Conservation (phyloP, 92 coral and sea anemone genomes). For the Parazoanthus atlanticus region DNA sequence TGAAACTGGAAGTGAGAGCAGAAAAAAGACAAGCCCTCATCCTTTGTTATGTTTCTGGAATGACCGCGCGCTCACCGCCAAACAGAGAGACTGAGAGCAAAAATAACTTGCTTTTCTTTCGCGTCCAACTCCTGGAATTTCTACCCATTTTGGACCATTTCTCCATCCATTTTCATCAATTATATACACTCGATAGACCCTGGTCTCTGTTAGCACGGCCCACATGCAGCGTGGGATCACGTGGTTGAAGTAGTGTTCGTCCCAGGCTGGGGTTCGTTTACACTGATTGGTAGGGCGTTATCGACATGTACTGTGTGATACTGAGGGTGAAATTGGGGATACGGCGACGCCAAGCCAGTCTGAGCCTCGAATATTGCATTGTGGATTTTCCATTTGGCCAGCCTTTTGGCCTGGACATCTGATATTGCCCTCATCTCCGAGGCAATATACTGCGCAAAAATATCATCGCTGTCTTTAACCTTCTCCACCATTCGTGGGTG, state of each 20-base stretch:
- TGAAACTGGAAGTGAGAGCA: no score
- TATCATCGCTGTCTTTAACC: constrained; percentile 16
- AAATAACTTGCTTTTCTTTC: no score
- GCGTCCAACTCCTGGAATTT: no score
- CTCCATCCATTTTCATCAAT: no score
- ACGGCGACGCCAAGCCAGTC: constrained; percentile 40
- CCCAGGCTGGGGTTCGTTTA: constrained; percentile 15
- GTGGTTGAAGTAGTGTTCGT: constrained; percentile 20
- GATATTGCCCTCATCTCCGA: constrained; percentile 36
- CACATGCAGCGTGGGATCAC: background rate
- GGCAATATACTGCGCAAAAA: constrained; percentile 40
- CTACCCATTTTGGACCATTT: no score
- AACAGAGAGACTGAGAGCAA: no score
- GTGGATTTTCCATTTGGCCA: constrained; percentile 46
- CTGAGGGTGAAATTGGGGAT: constrained; percentile 40
- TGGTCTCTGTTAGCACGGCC: no score
- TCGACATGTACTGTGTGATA: constrained; percentile 40
- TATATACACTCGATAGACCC: no score
- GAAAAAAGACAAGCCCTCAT: no score
- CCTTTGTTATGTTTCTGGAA: no score
- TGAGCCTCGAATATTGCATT: constrained; percentile 46
- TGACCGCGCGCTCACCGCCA: no score
- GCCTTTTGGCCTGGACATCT: constrained; percentile 27
- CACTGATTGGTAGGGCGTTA: constrained; percentile 28
- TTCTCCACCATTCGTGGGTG: background rate